Base-by-base conservation (phyloP, 1,140 invertebrate species). In the Littorina saxatilis region DNA sequence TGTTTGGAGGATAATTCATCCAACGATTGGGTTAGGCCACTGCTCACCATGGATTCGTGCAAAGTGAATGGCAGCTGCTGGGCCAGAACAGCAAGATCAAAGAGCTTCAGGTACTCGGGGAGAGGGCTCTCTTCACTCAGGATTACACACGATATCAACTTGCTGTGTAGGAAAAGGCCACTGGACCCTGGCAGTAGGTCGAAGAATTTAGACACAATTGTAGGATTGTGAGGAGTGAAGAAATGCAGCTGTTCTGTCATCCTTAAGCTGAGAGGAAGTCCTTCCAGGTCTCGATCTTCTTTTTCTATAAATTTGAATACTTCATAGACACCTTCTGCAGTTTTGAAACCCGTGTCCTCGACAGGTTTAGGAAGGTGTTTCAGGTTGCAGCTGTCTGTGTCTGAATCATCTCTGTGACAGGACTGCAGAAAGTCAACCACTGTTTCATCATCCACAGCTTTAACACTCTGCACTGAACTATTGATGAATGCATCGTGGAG, bases 341-440 rank as follows among this genome's bases (percentile, higher is more conserved):
- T 43, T n/a, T 23, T 20, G 27, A 73, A 27, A 15, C 15, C 35
- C 37, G 40, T 39, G 37, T 73, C 70, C 20, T 39, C 35, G 0
- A 73, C 37, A 40, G 70, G 70, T 27, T 40, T 39, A 23, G 70
- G 70, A 2, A 73, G 70, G 39, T 73, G 13, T 39, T 73, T 73
- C 39, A 73, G 39, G 40, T 50, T 40, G 43, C 70, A 73, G 37
- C 70, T 40, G 70, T 43, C 70, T 27, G 2, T 3, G 7, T 39
- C n/a, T 43, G 37, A 40, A 17, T 32, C 35, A 47, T 47, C 43
- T 17, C 43, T 47, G 13, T 39, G 37, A 43, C 70, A 73, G 0
- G 70, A 73, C 37, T 0, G 32, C 3, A 73, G 70, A 73, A 73
- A 73, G 0, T 40, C 13, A 23, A 73, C 15, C 17, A 73, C 70